Evolutionary conservation across 53 echinoderm and acorn worm genomes (phyloP), one percentile per base, ranked within the genome.

Genomic region (Echinometra lucunter): DNA sequence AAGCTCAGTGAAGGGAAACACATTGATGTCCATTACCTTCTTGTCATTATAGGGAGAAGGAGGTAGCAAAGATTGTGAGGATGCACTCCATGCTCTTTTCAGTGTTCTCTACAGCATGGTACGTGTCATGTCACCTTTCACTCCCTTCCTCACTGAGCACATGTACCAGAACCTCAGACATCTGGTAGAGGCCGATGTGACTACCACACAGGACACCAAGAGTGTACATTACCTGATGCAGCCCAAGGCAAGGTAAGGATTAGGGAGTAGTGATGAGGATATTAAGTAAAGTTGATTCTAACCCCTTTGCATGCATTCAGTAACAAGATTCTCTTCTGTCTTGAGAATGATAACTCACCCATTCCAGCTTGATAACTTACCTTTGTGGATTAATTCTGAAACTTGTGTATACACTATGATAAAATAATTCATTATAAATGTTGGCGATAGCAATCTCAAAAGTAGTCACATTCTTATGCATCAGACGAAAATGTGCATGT

Each of bases 141-240:
- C 99, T 2, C 99, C 99, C 34, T 99, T 99, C 96, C 96, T 99
- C 67, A 98, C 99, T 0, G 99, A 99, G 47, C 97, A 98, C 89
- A 99, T 99, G 97, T 99, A 99, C 95, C 99, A 99, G 95, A 99
- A 99, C 66, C 95, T 99, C 3, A 94, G 96, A 45, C 97, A 99
- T 57, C 94, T 99, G 35, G 82, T 98, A 8, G 96, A 98, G 87
- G 90, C 95, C 2, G 96, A 95, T 27, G 37, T 88, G 21, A 40
- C 89, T 19, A 91, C 96, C 89, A 97, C 96, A 30, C 93, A 94
- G 93, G 97, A 99, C 44, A 96, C 95, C 28, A 96, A 95, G 69
- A 99, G 99, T 89, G 96, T 98, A 1, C 98, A 98, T 83, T 98
- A 97, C 91, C 97, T 98, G 66, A 98, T 98, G 98, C 85, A 98